Base-by-base conservation (phyloP, 2,888 invertebrate genomes). In the Andrena trimmerana region DNA sequence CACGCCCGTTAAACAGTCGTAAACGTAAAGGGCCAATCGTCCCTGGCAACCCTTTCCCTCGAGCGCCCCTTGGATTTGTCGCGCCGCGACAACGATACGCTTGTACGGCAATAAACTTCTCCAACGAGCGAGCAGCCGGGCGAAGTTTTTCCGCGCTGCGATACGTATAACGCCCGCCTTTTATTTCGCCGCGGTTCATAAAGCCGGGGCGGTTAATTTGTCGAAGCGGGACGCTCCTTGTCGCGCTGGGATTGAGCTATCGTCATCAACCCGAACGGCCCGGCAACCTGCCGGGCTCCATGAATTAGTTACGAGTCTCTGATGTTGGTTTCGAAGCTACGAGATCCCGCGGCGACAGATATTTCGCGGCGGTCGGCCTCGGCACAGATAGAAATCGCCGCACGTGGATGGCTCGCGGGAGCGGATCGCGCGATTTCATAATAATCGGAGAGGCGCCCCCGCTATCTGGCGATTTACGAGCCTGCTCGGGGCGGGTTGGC, bases 161-260 rank as follows among this genome's bases (percentile, higher is more conserved):
- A 81, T 74, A 83, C 85, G 83, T 81, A 63, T 70, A 77, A 73
- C 78, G 81, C 74, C 74, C 60, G 86, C 50, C 71, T 84, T 84
- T 86, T 78, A 83, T 84, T 69, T 70, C 76, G 60, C 62, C 73
- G 66, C 54, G 66, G 65, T 36, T 60, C 75, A 81, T 86, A 86
- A 86, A 86, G 54, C 70, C 42, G 57, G 62, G 72, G 75, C 54
- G 66, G 69, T 75, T 83, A 86, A 85, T 85, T 85, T 77, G 83
- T 83, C 86, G 73, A 36, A 20, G 50, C 42, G 59, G 62, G 62
- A 10, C 54, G 60, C 54, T 20, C 52, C 48, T 48, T 62, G 24
- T 36, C 59, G 42, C 24, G 31, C 27, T 52, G 65, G 29, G 80
- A 84, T 85, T 70, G 84, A 80, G 68, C 80, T 76, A 80, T 69